Conservation (phyloP, 2,797 vertebrate genomes). For the Rallus crepitans region DNA sequence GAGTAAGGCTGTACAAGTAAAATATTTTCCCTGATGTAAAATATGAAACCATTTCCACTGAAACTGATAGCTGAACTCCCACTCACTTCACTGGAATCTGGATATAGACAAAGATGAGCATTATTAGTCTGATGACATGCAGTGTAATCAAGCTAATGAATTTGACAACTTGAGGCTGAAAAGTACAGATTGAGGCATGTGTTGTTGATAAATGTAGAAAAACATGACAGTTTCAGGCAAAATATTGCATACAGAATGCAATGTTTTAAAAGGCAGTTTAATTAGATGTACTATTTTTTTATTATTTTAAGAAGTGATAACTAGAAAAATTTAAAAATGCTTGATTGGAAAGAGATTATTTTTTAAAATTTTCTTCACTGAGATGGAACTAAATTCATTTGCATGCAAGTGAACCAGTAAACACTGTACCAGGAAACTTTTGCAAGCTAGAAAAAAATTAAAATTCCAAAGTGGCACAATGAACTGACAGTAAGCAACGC, state of each 20-base stretch:
- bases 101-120: not conserved
- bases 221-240: conserved; percentile 10
- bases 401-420: not conserved
- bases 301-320: not conserved
- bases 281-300: not conserved
- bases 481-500: not conserved
- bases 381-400: not conserved
- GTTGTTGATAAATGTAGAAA: conserved; percentile 3
- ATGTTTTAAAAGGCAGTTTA: not conserved
- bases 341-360: not conserved
- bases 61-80: not conserved
- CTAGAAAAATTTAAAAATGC: not conserved
- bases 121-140: conserved; percentile 2
- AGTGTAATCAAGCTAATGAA: conserved; percentile 39
- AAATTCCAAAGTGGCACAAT: not conserved
- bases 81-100: not conserved
- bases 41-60: not conserved
- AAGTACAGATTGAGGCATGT: not conserved
- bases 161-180: conserved; percentile 32
- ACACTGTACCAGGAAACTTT: not conserved
- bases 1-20: not conserved
- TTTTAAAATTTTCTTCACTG: not conserved
- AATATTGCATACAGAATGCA: not conserved
- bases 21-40: not conserved
- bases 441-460: not conserved